Base-by-base conservation (phyloP, 2,888 invertebrate genomes). In the Cartodere bifasciata region DNA sequence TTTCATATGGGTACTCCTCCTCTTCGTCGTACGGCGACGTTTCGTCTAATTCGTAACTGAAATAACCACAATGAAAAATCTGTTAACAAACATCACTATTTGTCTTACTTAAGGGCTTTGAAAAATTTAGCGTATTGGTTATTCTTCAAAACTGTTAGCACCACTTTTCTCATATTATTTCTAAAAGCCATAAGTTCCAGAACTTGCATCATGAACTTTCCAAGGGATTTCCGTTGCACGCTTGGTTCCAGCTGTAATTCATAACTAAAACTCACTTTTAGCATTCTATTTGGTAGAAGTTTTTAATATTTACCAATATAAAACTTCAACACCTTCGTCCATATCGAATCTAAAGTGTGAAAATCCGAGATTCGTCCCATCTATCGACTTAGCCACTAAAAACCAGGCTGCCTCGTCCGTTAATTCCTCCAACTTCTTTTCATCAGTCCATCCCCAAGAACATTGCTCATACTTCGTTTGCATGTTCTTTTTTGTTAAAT, bases 331-430 rank as follows among this genome's bases (percentile, higher is more conserved):
- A 10, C 76, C 81, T 53, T 72, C 73, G 52, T 87, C 86, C 61
- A 85, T 65, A 53, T 85, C 86, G 61, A 86, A 86, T 52, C 86
- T 64, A 56, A 85, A 86, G 60, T 87, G 85, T 31, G 76, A 73
- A 57, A 83, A 84, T 2, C 76, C 87, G 30, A 83, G 60, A 1
- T 71, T 68, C 39, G 50, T 55, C 4, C 58, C 59, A 16, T 60
- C 58, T 35, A 66, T 58, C 13, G 60, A 56, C 47, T 63, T 67
- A 4, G 71, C 81, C 36, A 84, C 64, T 16, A 84, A 63, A 55
- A 78, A 84, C 72, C 79, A 75, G 3, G 84, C 81, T 21, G 67
- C 59, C 33, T 75, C 74, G 45, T 83, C 78, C 13, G 65, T 70
- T 69, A 85, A 68, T 58, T 85, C 84, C 37, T 75, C 72, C 11